A percentile compares a stretch with the other conserved stretches of the same genome.
phyloP scores from a whole-genome alignment of 1,140 invertebrate species.

The Alviniconcha marisindica region DNA sequence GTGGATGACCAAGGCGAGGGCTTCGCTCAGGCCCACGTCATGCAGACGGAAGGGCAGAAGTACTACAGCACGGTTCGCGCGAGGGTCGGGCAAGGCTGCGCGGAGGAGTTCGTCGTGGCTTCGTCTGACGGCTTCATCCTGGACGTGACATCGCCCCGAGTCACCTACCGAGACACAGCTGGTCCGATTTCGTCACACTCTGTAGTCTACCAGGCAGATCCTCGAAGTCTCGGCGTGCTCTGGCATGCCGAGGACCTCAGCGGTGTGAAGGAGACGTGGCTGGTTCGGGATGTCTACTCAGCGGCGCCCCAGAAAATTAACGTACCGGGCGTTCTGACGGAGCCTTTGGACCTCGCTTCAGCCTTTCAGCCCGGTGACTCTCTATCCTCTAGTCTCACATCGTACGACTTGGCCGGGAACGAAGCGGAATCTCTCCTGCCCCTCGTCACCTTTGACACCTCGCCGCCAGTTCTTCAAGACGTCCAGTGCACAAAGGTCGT shows the following conservation, averaged over 20 bases:
- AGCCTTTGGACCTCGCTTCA: not conserved
- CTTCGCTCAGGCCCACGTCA: slow-evolving; percentile 47
- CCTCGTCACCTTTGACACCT: slow-evolving; percentile 2
- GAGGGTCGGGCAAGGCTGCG: slow-evolving; percentile 49
- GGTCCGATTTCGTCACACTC: not conserved
- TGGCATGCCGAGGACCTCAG: not conserved
- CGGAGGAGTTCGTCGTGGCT: slow-evolving; percentile 53
- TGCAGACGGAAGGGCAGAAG: slow-evolving; percentile 46
- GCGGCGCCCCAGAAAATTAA: not conserved
- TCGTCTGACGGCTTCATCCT: slow-evolving; percentile 53
- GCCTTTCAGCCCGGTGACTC: not conserved
- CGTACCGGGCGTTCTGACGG: not conserved
- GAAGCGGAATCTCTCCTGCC: not conserved
- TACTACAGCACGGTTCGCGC: slow-evolving; percentile 54
- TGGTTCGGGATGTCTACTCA: not conserved
- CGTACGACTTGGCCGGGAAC: slow-evolving; percentile 1
- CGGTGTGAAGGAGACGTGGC: not conserved
- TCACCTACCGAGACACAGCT: slow-evolving; percentile 20
- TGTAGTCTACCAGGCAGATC: slow-evolving; percentile 11
- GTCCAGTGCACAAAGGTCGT: not conserved
- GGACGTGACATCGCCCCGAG: slow-evolving; percentile 44
- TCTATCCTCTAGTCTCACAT: not conserved
- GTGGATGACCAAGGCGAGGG: slow-evolving; percentile 45
- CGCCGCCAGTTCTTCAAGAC: not conserved
- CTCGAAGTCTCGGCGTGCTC: not conserved